A percentile compares a stretch with the other conserved stretches of the same genome.
These are phyloP conservation scores for Ooceraea biroi DNA, from an alignment of 1,140 invertebrate species.

Conservation along the genomic window DNA sequence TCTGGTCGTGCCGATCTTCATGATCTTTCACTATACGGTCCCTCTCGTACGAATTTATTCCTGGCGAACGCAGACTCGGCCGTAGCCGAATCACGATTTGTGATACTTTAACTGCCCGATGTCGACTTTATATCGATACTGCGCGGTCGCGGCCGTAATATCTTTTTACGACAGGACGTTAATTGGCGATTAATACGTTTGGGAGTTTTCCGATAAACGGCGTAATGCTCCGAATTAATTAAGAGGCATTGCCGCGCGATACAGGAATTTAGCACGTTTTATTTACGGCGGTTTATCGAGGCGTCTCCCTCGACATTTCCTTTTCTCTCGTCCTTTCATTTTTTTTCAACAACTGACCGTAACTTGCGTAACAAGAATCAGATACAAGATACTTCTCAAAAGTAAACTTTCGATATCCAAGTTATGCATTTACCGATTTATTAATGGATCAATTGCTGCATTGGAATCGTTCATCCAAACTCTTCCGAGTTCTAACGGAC, in stretches of 20 bases:
- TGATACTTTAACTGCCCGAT: slow-evolving; percentile 46
- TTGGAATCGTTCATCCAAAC: neutral
- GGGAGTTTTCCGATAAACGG: slow-evolving; percentile 41
- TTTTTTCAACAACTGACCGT: neutral
- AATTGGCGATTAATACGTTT: slow-evolving; percentile 45
- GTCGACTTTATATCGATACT: slow-evolving; percentile 48
- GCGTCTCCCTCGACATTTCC: neutral
- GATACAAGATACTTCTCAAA: neutral
- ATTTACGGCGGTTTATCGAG: neutral
- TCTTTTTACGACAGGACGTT: slow-evolving; percentile 53
- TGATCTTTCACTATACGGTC: slow-evolving; percentile 70
- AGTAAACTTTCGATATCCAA: too few species aligned
- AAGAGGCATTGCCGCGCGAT: slow-evolving; percentile 16
- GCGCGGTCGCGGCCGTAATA: slow-evolving; percentile 24
- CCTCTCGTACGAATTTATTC: slow-evolving; percentile 70
- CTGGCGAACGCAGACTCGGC: slow-evolving; percentile 10
- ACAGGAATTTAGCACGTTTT: slow-evolving; percentile 3
- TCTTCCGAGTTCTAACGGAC: neutral
- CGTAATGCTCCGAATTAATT: slow-evolving; percentile 47
- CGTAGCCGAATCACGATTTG: slow-evolving; percentile 34
- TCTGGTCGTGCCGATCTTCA: slow-evolving; percentile 73
- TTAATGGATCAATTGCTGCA: neutral
- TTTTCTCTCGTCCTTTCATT: neutral
- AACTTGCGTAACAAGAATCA: slow-evolving; percentile 16
- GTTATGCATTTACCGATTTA: neutral